These are phyloP conservation scores for Ascaphus truei DNA, from an alignment of 2,113 vertebrate genomes.

Conservation along the genomic window DNA sequence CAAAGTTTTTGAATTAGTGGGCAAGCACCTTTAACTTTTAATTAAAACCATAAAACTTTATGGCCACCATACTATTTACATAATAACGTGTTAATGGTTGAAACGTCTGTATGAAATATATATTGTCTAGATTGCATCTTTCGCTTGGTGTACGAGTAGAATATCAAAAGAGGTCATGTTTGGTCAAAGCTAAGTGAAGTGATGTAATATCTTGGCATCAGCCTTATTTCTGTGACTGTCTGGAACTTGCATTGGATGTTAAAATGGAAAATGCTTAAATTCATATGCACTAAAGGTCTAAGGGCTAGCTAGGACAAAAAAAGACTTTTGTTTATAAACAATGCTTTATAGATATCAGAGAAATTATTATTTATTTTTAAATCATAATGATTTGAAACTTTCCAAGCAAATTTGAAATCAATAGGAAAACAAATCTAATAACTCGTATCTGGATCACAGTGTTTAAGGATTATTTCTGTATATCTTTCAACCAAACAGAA, in stretches of 20 bases:
- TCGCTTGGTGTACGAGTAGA: constrained; percentile 3
- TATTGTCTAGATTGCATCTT: constrained; percentile 36
- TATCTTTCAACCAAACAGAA: no score
- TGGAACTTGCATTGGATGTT: constrained; percentile 13
- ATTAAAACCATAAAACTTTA: constrained; percentile 38
- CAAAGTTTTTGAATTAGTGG: background rate
- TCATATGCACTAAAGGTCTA: constrained; percentile 12
- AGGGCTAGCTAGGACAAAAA: no score
- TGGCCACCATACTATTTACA: constrained; percentile 33
- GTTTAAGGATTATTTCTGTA: no score
- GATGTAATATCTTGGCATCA: constrained; percentile 33
- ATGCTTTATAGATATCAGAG: no score
- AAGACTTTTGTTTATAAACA: no score
- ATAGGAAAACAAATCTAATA: no score
- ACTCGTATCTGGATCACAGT: no score
- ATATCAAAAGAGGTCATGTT: constrained; percentile 34
- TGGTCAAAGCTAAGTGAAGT: constrained; percentile 35
- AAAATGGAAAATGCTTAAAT: background rate
- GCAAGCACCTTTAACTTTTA: constrained; percentile 12
- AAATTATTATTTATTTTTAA: no score
- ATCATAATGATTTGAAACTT: no score
- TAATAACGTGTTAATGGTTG: constrained; percentile 37
- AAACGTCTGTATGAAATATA: constrained; percentile 33
- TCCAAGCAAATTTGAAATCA: no score
- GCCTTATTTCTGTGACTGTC: background rate